Base-by-base conservation (phyloP, 2,797 vertebrate genomes). In the Ctenopoma kingsleyae region DNA sequence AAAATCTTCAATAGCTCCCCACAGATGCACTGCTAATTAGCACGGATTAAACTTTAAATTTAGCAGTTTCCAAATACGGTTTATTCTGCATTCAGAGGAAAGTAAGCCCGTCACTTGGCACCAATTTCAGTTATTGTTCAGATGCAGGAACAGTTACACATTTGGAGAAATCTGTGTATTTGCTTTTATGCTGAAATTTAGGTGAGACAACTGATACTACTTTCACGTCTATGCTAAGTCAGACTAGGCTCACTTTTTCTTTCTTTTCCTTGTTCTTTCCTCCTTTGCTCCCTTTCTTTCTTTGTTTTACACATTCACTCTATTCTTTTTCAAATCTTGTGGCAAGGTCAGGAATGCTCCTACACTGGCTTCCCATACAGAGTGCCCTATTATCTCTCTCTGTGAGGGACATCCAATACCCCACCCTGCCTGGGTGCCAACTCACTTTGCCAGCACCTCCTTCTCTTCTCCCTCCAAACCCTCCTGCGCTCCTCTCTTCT, bases 371-470 rank as follows among this genome's bases (percentile, higher is more conserved):
- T 86, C 80, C 83, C 79, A 89, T 85, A 85, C 73, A 89, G 93
- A 94, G 89, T 83, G 88, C 89, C 71, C 95, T 87, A 93, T 95
- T 96, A 95, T 96, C 94, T 93, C 90, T 93, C 71, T 65, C 76
- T 74, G 83, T 57, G 67, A 81, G 91, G 91, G 94, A 96, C 90
- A 96, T 91, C 93, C 90, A 94, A 97, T 96, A 95, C 91, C 92
- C 86, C 89, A 82, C 84, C 93, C 91, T 81, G 93, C 85, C 77
- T 72, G 80, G 83, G 89, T 96, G 95, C 95, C 95, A 95, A 88
- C 87, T 85, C 89, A 44, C 86, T 87, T 80, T 88, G 83, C 86
- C 89, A 91, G 81, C 80, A 65, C 69, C 73, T 66, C 71, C 50
- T 74, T 51, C 64, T 78, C 3, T 70, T 64, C 56, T 51, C 55